Evolutionary conservation across 2,797 vertebrate species (phyloP), one percentile per base, ranked within the genome.

Genomic region (Gymnodraco acuticeps): DNA sequence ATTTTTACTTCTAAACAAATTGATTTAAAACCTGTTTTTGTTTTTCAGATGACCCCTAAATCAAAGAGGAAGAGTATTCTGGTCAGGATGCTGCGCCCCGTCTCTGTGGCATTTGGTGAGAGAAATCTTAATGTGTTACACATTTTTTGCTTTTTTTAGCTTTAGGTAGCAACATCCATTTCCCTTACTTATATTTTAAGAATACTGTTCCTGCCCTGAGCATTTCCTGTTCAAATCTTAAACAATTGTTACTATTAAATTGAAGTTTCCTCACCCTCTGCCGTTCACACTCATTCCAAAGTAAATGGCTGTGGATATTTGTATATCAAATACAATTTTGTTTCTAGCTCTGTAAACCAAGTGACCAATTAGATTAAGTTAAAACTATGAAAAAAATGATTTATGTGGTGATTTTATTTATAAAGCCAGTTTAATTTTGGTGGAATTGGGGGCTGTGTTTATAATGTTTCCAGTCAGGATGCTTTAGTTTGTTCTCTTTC

Each of bases 61-160:
- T 97, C 96, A 73, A 99, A 99, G 94, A 96, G 98, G 93, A 98
- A 96, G 94, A 99, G 97, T 38, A 99, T 99, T 80, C 96, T 99
- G 76, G 98, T 97, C 74, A 90, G 98, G 90, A 99, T 99, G 98
- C 92, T 99, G 38, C 95, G 98, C 1, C 98, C 98, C 0, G 95
- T 99, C 31, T 99, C 98, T 20, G 95, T 97, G 82, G 98, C 97
- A 2, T 99, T 99, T 31, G 98, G 98, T 99, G 92, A 94, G 95
- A 62, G 20, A 74, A 23, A 15, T 43, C 5, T 23, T 5, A 33
- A 16, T 8, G 1, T 59, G 19, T 67, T 12, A 38, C 13, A 10
- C 1, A 50, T 20, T 14, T 69, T 33, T 4, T 4, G 4, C 4
- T 27, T 27, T 27, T 4, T 27, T 27, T 27, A 5, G 12, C 10